Percentiles rank a stretch among this genome's conserved stretches.
phyloP scores from a whole-genome alignment of 2,113 vertebrate genomes.

The Myrmecobius fasciatus region DNA sequence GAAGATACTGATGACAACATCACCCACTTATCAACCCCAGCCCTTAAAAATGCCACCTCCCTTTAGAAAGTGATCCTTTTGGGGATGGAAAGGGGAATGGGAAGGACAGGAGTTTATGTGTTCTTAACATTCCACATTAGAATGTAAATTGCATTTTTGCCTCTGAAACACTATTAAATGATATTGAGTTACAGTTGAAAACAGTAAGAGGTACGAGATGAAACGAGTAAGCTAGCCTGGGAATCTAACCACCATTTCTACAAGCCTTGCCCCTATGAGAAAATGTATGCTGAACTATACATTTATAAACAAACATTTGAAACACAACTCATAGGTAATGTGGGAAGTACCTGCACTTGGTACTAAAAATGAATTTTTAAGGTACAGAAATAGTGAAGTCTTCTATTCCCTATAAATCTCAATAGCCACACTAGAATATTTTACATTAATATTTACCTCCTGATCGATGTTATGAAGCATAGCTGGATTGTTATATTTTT shows the following conservation, averaged over 20 bases:
- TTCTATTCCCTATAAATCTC: not conserved
- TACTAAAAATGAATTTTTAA: not conserved
- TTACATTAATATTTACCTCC: constrained; percentile 87
- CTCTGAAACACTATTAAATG: not conserved
- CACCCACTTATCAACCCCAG: not conserved
- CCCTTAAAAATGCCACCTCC: not conserved
- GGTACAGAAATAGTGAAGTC: not conserved
- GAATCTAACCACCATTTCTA: constrained; percentile 5
- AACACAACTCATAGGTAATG: not conserved
- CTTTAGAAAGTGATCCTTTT: not conserved
- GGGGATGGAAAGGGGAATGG: not conserved
- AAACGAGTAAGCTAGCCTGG: not conserved
- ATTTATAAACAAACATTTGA: constrained; percentile 37
- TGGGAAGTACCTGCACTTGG: constrained; percentile 1
- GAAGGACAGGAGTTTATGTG: not conserved
- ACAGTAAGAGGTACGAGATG: not conserved
- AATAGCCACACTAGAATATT: not conserved
- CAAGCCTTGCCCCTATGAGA: not conserved
- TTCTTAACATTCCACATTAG: not conserved
- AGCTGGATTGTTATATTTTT: constrained; percentile 99
- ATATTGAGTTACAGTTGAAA: not conserved
- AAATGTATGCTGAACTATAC: not conserved
- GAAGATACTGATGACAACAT: not conserved
- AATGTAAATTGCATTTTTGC: not conserved
- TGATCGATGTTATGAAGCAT: constrained; percentile 99